A percentile compares a stretch with the other conserved stretches of the same genome.
Evolutionary conservation across 2,113 vertebrate genomes (phyloP).

Genomic region (Rhinolophus sinicus): DNA sequence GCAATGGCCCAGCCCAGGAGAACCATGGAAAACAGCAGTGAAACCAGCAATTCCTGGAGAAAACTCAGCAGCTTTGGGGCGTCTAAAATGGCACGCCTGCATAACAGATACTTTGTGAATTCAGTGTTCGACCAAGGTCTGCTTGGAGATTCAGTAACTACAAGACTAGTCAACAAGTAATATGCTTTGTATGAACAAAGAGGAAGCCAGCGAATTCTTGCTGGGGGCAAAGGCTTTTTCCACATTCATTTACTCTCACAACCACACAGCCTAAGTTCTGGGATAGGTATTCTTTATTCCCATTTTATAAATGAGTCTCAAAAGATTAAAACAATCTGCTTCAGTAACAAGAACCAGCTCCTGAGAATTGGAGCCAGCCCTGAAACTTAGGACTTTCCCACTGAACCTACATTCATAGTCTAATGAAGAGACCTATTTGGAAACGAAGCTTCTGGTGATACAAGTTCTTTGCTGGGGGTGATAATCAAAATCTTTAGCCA

Average conservation of each 20-base stretch:
- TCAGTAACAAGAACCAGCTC: neutral
- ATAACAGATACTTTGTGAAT: neutral
- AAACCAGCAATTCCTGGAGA: neutral
- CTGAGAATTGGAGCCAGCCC: neutral
- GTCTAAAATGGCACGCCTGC: neutral
- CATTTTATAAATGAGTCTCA: neutral
- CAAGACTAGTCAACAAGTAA: neutral
- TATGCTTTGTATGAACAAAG: neutral
- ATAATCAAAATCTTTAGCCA: neutral
- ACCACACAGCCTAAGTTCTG: neutral
- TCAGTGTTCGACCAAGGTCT: neutral
- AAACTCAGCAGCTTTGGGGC: neutral
- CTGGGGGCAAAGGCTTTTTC: neutral
- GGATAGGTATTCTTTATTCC: neutral
- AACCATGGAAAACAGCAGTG: neutral
- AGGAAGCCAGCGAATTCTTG: rapidly evolving
- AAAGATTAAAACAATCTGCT: neutral
- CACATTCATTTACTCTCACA: neutral
- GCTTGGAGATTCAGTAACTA: neutral
- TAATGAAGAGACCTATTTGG: neutral
- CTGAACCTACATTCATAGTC: neutral
- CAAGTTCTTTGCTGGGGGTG: neutral
- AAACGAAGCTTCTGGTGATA: neutral
- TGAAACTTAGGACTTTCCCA: neutral
- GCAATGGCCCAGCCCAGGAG: neutral